A percentile compares a stretch with the other conserved stretches of the same genome.
Evolutionary conservation across 2,888 invertebrate genomes (phyloP).

Genomic region (Platycheirus rosarum): DNA sequence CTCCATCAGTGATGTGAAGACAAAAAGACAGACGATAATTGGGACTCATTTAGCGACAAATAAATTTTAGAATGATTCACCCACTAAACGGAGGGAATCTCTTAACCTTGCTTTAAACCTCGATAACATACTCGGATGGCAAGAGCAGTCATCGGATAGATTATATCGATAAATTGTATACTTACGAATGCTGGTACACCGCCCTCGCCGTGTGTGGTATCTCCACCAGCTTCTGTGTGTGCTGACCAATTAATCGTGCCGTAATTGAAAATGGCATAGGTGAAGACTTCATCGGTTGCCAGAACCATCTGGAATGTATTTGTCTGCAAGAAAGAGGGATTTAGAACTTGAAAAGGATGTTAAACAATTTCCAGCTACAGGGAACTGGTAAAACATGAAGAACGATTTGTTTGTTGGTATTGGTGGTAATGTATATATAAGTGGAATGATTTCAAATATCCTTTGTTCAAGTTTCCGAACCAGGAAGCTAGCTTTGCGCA

Average conservation of each 20-base stretch:
- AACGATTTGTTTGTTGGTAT: background rate
- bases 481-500: too few relatives aligned
- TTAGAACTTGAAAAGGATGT: background rate
- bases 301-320: constrained; percentile 98
- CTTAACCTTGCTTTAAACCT: constrained; percentile 6
- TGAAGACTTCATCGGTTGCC: constrained; percentile 95
- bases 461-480: background rate
- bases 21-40: constrained; percentile 59
- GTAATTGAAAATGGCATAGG: constrained; percentile 98
- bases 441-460: background rate
- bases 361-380: background rate
- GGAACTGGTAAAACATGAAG: background rate
- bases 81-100: background rate
- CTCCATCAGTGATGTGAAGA: constrained; percentile 8
- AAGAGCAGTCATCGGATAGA: constrained; percentile 51
- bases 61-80: constrained; percentile 52
- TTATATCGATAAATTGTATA: constrained; percentile 76
- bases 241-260: constrained; percentile 94
- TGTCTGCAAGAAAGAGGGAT: constrained; percentile 86
- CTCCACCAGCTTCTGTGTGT: constrained; percentile 95
- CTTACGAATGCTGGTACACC: constrained; percentile 94
- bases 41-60: constrained; percentile 55
- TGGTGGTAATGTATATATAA: too few relatives aligned
- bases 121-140: constrained; percentile 14
- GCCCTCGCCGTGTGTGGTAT: constrained; percentile 92